Base-by-base conservation (phyloP, 2,113 vertebrate species). In the Tringa solitaria region DNA sequence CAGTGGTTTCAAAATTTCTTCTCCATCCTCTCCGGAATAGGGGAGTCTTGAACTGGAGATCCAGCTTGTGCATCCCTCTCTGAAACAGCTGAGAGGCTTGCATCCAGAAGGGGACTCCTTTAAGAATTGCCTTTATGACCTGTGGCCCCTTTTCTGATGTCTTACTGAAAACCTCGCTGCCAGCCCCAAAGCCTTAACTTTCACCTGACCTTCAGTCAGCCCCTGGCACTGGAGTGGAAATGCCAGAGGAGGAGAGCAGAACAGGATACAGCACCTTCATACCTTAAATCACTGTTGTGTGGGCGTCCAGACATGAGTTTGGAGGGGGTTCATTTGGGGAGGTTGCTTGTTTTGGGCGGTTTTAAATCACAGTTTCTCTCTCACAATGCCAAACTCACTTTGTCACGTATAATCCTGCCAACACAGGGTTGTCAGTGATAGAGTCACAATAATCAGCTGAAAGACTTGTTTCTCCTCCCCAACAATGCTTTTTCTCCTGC, bases 91-190 rank as follows among this genome's bases (percentile, higher is more conserved):
- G 0, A 75, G 33, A 46, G 17, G 33, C 32, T 61, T 8, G 12
- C 4, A 1, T 6, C 35, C 59, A 41, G 35, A 41, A 78, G 12
- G 8, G 10, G 10, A 5, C 12, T 90, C 28, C 59, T 37, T 13
- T 45, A 20, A 80, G 30, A 73, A n/a, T 18, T 2, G 1, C 13
- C 27, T n/a, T 64, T 24, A 43, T 0, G 0, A 39, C 18, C 9
- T 45, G 9, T 0, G 0, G 45, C 74, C 32, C 22, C 35, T 37
- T 70, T 91, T 51, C 35, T 19, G 27, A 65, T 3, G 15, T 33
- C 32, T 69, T 28, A 56, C n/a, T 3, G 1, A 90, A 95, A 94
- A 60, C 37, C 6, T 51, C 0, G 0, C 37, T n/a, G 39, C 15
- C 8, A 16, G 68, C 32, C 76, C 76, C 54, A 92, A 92, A 91